Percentiles rank a stretch among this genome's conserved stretches.
Evolutionary conservation across 1,140 invertebrate genomes (phyloP).

Genomic region (Oscheius sp.): DNA sequence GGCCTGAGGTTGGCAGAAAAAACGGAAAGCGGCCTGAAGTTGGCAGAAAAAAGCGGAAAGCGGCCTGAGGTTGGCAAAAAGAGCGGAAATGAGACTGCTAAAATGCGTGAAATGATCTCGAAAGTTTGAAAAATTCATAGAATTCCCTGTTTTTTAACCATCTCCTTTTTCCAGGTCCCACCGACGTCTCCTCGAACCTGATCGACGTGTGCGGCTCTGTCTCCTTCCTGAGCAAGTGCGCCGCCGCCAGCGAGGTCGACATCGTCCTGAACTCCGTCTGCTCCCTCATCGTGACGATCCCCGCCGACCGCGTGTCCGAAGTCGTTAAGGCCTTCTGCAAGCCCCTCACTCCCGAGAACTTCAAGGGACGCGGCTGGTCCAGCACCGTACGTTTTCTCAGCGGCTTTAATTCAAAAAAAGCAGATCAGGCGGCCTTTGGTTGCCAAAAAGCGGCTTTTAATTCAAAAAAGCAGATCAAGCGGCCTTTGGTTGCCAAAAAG

Average conservation of each 20-base stretch:
- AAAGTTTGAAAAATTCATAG: too few relatives aligned
- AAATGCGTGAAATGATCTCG: too few relatives aligned
- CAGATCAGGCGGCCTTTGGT: too few relatives aligned
- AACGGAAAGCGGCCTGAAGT: too few relatives aligned
- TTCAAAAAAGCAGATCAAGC: too few relatives aligned
- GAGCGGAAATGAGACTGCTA: too few relatives aligned
- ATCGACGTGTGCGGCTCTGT: conserved; percentile 18
- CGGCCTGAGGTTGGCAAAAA: too few relatives aligned
- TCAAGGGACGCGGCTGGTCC: conserved; percentile 30
- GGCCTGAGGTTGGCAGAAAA: too few relatives aligned
- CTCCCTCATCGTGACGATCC: conserved; percentile 27
- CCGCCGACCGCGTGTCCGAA: conserved; percentile 5
- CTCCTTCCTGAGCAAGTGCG: not conserved
- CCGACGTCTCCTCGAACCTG: conserved; percentile 6
- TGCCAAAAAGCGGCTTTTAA: too few relatives aligned
- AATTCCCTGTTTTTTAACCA: not conserved
- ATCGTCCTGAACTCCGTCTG: conserved; percentile 27
- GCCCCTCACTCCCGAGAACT: conserved; percentile 1
- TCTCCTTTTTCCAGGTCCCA: conserved; percentile 1
- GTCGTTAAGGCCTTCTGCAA: conserved; percentile 26
- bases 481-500: too few relatives aligned
- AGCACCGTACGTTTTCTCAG: not conserved
- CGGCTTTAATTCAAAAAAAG: too few relatives aligned
- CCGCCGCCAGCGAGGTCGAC: conserved; percentile 7
- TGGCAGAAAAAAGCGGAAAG: too few relatives aligned